A percentile compares a stretch with the other conserved stretches of the same genome.
phyloP scores from a whole-genome alignment of 1,140 invertebrate species.

The Habropoda laboriosa region DNA sequence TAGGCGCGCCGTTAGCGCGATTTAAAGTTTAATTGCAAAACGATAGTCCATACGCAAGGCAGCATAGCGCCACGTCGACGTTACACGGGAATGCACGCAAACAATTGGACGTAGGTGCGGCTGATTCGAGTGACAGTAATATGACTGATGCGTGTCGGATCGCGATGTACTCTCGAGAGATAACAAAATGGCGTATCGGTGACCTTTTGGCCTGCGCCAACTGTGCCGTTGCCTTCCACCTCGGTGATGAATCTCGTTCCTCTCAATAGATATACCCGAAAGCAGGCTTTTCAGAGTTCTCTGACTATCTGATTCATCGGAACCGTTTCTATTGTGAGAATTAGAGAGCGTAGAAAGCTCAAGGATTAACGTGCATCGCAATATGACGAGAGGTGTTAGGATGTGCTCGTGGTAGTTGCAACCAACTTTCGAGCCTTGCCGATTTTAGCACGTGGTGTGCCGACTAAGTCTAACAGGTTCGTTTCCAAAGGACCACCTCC shows the following conservation, averaged over 20 bases:
- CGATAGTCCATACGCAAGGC: not conserved
- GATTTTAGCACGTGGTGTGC: no score
- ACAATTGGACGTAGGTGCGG: not conserved
- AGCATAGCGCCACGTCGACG: not conserved
- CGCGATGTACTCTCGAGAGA: conserved; percentile 20
- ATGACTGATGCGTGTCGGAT: conserved; percentile 36
- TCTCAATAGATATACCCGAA: conserved; percentile 4
- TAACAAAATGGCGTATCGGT: conserved; percentile 49
- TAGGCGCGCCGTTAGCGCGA: not conserved
- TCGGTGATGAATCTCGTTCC: conserved; percentile 21
- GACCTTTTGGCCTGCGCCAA: conserved; percentile 49
- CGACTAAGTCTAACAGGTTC: no score
- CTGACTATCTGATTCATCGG: no score
- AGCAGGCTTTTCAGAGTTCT: conserved; percentile 24
- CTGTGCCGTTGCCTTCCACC: conserved; percentile 9
- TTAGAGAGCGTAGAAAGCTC: no score
- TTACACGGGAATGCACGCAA: not conserved
- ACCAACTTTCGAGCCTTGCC: no score
- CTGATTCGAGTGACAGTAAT: conserved; percentile 56
- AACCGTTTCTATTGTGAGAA: no score
- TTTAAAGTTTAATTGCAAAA: not conserved
- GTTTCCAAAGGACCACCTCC: no score
- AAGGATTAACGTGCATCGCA: no score
- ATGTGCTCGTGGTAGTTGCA: no score
- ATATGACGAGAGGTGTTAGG: no score